Conservation (phyloP, 2,113 vertebrate species). For the Pogona vitticeps region DNA sequence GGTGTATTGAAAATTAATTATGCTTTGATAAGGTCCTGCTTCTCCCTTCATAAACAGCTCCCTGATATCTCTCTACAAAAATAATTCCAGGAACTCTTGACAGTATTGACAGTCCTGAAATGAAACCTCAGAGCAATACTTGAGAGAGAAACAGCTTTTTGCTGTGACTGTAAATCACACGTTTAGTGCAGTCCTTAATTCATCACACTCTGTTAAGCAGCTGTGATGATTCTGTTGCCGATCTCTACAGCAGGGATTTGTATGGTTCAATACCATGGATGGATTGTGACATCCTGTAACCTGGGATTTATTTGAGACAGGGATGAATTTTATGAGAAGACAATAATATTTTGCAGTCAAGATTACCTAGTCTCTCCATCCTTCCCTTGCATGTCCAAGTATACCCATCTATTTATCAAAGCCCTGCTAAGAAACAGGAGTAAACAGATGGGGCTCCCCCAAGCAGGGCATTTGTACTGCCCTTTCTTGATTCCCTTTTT, state of each 20-base stretch:
- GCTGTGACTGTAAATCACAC: constrained; percentile 8
- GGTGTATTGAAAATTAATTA: neutral
- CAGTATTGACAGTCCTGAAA: constrained; percentile 15
- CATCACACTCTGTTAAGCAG: constrained; percentile 15
- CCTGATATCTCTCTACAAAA: neutral
- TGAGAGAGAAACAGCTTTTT: constrained; percentile 11
- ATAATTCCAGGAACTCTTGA: neutral
- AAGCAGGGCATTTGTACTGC: too few relatives aligned
- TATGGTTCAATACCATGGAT: neutral
- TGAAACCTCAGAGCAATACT: constrained; percentile 12
- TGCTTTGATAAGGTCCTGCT: neutral
- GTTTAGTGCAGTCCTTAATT: constrained; percentile 28
- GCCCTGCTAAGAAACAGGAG: neutral
- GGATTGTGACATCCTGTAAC: neutral
- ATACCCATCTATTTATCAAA: neutral
- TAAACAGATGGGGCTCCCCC: too few relatives aligned
- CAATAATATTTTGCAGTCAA: neutral
- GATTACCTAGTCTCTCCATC: neutral
- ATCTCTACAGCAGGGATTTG: constrained; percentile 20
- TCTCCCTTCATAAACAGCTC: neutral
- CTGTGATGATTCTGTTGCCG: constrained; percentile 1
- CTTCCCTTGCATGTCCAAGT: neutral
- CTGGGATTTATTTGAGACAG: constrained; percentile 16
- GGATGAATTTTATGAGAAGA: neutral
- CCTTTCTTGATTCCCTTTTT: too few relatives aligned